Base-by-base conservation (phyloP, 2,888 invertebrate genomes). In the Tiliacea citrago region DNA sequence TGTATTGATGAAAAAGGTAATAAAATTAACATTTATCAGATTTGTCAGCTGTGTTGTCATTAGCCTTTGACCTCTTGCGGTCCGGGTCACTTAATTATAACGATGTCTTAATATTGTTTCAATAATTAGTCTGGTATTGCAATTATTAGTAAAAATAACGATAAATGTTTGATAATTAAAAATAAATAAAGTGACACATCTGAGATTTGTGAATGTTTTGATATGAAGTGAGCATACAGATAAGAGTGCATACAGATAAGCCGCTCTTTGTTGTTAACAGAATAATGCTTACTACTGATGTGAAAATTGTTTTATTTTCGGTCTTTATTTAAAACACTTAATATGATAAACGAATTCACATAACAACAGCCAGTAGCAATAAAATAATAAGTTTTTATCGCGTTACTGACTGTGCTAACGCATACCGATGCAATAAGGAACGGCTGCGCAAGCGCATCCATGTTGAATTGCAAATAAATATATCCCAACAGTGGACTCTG, bases 1-100 rank as follows among this genome's bases (percentile, higher is more conserved):
- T 88, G 94, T 92, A 85, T 90, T 96, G 80, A 92, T 96, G 86
- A 94, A 96, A 86, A 93, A 96, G 96, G 96, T 96, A 95, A 89
- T 77, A 35, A 75, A 73, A 71, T 65, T 68, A 72, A 74, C 67
- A 74, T 74, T 45, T 76, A 68, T 69, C 70, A 65, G 35, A 76
- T 79, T 82, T 55, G 57, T 77, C 73, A 73, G 79, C 60, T 73
- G 51, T 73, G 75, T 82, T 76, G 80, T 81, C 78, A 61, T 69
- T 85, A 82, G 68, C 81, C 77, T 88, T 77, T 86, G 79, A 74
- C 84, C 74, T 77, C 35, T 29, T 2, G 55, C 49, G 65, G 53
- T 67, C 58, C 57, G 66, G 81, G 78, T 86, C 81, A 79, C 73
- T 67, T 68, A 66, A 79, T 68, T 75, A 68, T 47, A 70, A 78